Conservation (phyloP, 2,888 invertebrate genomes). For the Cepaea hortensis region DNA sequence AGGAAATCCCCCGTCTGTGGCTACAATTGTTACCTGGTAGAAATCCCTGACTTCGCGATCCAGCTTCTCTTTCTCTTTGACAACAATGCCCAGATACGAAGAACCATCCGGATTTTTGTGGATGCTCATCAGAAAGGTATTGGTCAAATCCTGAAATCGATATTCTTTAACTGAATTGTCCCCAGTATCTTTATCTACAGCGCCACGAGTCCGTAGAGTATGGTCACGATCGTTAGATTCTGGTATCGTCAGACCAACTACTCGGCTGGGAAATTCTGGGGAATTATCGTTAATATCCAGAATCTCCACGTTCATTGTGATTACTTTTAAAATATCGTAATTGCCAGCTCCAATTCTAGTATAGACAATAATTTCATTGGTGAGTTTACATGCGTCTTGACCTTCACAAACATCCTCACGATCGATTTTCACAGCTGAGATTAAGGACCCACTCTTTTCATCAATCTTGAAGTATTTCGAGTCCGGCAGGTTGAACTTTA, state of each 20-base stretch:
- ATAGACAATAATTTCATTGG: slow-evolving; percentile 60
- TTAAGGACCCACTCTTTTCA: slow-evolving; percentile 59
- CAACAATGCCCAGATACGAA: slow-evolving; percentile 64
- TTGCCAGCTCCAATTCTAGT: slow-evolving; percentile 48
- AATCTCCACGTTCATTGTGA: slow-evolving; percentile 59
- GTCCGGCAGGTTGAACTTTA: slow-evolving; percentile 63
- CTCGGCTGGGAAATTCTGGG: slow-evolving; percentile 59
- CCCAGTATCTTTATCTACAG: slow-evolving; percentile 51
- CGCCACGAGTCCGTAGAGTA: slow-evolving; percentile 39
- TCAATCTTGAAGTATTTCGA: slow-evolving; percentile 62
- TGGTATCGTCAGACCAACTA: slow-evolving; percentile 53
- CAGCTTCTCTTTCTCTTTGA: slow-evolving; percentile 57
- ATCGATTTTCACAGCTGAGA: slow-evolving; percentile 59
- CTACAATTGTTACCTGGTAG: slow-evolving; percentile 65
- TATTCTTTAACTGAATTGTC: slow-evolving; percentile 47
- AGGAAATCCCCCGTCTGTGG: slow-evolving; percentile 68
- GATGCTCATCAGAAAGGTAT: slow-evolving; percentile 41
- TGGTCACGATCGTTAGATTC: slow-evolving; percentile 47
- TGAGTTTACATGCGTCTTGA: slow-evolving; percentile 54
- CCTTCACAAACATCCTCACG: slow-evolving; percentile 59
- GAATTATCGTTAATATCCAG: slow-evolving; percentile 65
- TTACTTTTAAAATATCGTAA: slow-evolving; percentile 51
- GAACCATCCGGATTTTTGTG: slow-evolving; percentile 57
- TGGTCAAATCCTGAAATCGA: slow-evolving; percentile 33
- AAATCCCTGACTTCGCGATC: slow-evolving; percentile 65